Conservation (phyloP, 2,888 invertebrate genomes). For the Andrena flavipes region DNA sequence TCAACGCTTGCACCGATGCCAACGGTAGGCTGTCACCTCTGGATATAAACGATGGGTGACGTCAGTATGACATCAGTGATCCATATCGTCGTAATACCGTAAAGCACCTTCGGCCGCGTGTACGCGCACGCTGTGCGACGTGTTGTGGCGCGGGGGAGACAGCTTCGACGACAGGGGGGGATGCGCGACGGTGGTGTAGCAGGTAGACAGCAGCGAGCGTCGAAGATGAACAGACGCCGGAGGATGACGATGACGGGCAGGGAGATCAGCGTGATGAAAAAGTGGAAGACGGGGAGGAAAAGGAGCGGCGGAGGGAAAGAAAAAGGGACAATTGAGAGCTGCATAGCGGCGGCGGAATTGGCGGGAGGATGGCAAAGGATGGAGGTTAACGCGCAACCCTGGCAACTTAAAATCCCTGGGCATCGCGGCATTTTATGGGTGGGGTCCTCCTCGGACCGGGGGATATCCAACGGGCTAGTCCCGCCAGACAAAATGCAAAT, state of each 20-base stretch:
- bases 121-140: slow-evolving; percentile 27
- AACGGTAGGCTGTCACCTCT: slow-evolving; percentile 81
- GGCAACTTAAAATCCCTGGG: slow-evolving; percentile 62
- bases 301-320: slow-evolving; percentile 29
- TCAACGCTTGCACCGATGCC: slow-evolving; percentile 77
- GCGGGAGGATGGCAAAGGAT: slow-evolving; percentile 53
- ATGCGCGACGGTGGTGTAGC: slow-evolving; percentile 42
- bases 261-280: neutral
- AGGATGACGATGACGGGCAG: slow-evolving; percentile 48
- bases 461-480: slow-evolving; percentile 63
- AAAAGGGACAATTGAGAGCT: slow-evolving; percentile 40
- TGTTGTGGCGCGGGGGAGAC: slow-evolving; percentile 34
- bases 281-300: slow-evolving; percentile 22
- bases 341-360: slow-evolving; percentile 47
- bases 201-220: slow-evolving; percentile 62
- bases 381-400: slow-evolving; percentile 68
- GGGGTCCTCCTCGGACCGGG: slow-evolving; percentile 67
- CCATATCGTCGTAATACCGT: slow-evolving; percentile 79
- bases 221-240: slow-evolving; percentile 47
- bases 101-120: slow-evolving; percentile 58
- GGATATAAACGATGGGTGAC: slow-evolving; percentile 82
- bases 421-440: slow-evolving; percentile 75
- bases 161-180: slow-evolving; percentile 62
- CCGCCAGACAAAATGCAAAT: slow-evolving; percentile 82
- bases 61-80: slow-evolving; percentile 84